Base-by-base conservation (phyloP, 1,140 invertebrate species). In the Trichonephila clavata region DNA sequence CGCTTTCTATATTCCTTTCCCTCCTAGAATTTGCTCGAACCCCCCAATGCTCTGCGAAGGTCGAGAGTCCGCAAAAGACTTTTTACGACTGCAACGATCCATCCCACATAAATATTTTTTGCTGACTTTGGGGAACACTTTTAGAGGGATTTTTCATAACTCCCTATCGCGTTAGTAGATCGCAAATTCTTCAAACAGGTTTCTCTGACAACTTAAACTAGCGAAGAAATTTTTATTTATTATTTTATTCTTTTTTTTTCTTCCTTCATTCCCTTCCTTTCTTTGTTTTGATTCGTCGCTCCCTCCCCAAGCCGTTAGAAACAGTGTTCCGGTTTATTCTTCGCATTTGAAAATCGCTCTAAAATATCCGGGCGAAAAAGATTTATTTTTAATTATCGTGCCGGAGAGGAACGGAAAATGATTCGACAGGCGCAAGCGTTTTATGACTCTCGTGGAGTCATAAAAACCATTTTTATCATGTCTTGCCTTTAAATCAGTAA, bases 161-260 rank as follows among this genome's bases (percentile, higher is more conserved):
- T 93, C 92, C 92, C 92, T 93, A 93, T 93, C 92, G 92, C 92
- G 92, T 93, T 93, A 93, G 92, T 77, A 81, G 84, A 68, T 93
- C 92, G 92, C 92, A 93, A 93, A 93, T 93, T 87, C 92, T 88
- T 93, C 92, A 87, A 93, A 88, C 92, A 87, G 92, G 84, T 93
- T 93, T 88, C 83, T 86, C 43, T 92, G 81, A 65, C 91, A 86
- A 89, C 61, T 68, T 84, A 84, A 84, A 84, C 83, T 84, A 84
- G 83, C 83, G 57, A 84, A 84, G 83, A 84, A 77, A 77, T 77
- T 77, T 77, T 77, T 77, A 77, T 77, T 20, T 63, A 63, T 32
- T 61, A 61, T 61, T 61, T 61, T 68, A 24, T 27, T 27, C 65
- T 24, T 13, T 24, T 68, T 24, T 68, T 24, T 68, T 24, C n/a